Percentiles rank a stretch among this genome's conserved stretches.
These are phyloP conservation scores for Folsomia manolachei DNA, from an alignment of 2,888 invertebrate genomes.

Conservation along the genomic window DNA sequence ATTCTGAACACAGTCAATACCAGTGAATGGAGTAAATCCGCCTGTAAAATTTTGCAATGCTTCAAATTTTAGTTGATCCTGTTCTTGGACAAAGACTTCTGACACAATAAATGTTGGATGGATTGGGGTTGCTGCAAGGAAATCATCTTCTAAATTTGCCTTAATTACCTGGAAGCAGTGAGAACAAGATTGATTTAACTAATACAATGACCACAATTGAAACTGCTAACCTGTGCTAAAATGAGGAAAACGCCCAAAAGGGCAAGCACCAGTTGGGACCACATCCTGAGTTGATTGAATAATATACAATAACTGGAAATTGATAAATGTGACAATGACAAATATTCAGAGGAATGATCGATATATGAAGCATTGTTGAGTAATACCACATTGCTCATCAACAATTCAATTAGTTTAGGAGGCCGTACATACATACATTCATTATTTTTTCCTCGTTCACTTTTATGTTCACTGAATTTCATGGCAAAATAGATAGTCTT, in stretches of 20 bases:
- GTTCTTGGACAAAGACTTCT: constrained; percentile 24
- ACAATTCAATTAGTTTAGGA: not conserved
- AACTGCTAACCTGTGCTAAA: no score
- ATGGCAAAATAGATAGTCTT: not conserved
- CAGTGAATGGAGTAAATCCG: constrained; percentile 28
- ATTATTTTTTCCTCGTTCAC: not conserved
- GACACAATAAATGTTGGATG: constrained; percentile 39
- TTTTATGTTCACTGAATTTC: not conserved
- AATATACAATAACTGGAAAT: no score
- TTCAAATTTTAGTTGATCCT: constrained; percentile 39
- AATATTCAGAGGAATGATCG: not conserved
- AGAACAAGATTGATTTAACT: no score
- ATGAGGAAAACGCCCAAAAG: not conserved
- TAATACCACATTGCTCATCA: not conserved
- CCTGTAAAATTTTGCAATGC: constrained; percentile 25
- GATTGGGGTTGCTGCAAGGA: constrained; percentile 42
- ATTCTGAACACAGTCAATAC: no score
- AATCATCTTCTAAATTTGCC: constrained; percentile 28
- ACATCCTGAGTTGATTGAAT: constrained; percentile 4
- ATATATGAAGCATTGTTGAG: no score
- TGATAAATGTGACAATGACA: no score
- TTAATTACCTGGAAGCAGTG: not conserved
- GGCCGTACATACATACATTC: not conserved
- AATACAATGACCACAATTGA: no score
- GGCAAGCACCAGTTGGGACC: not conserved